These are phyloP conservation scores for Lysandra bellargus DNA, from an alignment of 2,888 invertebrate species.

Conservation along the genomic window DNA sequence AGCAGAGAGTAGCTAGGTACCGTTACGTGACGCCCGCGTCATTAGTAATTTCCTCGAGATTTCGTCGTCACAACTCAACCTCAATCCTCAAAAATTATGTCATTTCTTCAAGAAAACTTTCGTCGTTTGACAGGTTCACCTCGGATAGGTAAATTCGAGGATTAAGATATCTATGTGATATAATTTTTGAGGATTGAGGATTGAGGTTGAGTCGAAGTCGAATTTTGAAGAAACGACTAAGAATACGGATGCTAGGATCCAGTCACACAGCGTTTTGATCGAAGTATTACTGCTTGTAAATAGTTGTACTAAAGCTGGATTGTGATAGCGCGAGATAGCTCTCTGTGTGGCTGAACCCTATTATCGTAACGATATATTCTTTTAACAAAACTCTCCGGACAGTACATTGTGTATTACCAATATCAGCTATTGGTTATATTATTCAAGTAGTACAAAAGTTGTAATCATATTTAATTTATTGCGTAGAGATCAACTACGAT, in stretches of 20 bases:
- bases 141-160: no score
- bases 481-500: not conserved
- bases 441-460: not conserved
- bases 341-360: not conserved
- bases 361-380: not conserved
- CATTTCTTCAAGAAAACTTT: no score
- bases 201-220: not conserved
- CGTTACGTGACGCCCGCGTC: not conserved
- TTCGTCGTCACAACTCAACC: not conserved
- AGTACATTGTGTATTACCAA: not conserved
- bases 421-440: not conserved
- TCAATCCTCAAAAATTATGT: not conserved
- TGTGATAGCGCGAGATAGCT: not conserved
- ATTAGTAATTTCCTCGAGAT: not conserved
- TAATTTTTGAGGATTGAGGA: not conserved
- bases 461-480: slow-evolving; percentile 9
- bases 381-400: not conserved
- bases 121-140: no score
- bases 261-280: not conserved
- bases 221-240: not conserved
- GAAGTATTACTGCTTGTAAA: not conserved
- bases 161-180: no score
- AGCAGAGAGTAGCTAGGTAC: not conserved
- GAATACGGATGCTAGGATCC: not conserved
- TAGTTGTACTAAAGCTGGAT: not conserved